A percentile compares a stretch with the other conserved stretches of the same genome.
Conservation (phyloP, 2,888 invertebrate species). For the Lottia scabra region DNA sequence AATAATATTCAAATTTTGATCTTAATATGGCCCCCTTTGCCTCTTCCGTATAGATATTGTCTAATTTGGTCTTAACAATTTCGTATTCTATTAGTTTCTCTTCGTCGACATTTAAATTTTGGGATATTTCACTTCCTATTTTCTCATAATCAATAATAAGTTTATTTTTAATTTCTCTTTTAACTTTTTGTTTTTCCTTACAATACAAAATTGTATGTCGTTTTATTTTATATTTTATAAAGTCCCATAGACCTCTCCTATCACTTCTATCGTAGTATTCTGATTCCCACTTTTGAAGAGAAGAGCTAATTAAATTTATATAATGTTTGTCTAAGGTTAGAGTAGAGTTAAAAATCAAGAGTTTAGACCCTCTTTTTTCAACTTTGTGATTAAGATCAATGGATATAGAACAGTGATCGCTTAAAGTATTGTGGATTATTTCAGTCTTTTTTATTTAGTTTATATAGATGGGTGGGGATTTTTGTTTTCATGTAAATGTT, state of each 20-base stretch:
- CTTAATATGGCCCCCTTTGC: conserved; percentile 13
- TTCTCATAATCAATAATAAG: not conserved
- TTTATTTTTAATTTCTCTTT: not conserved
- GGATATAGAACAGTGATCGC: not conserved
- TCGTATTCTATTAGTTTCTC: not conserved
- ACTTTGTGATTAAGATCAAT: not conserved
- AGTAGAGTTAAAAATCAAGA: not conserved
- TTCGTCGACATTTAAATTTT: not conserved
- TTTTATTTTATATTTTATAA: conserved; percentile 11
- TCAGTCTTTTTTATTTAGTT: not conserved
- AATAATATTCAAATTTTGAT: conserved; percentile 8
- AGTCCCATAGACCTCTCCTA: not conserved
- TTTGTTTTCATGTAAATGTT: not conserved
- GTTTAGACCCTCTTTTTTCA: not conserved
- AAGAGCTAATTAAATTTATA: not conserved
- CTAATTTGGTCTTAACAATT: not conserved
- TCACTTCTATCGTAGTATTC: not conserved
- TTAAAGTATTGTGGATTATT: not conserved
- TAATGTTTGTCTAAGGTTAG: conserved; percentile 3
- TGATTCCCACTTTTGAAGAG: not conserved
- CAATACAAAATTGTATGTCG: not conserved
- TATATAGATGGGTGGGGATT: not conserved
- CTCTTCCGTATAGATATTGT: not conserved
- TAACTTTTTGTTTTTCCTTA: conserved; percentile 12
- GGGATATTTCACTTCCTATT: not conserved